Base-by-base conservation (phyloP, 2,113 vertebrate species). In the Rousettus leschenaultii region DNA sequence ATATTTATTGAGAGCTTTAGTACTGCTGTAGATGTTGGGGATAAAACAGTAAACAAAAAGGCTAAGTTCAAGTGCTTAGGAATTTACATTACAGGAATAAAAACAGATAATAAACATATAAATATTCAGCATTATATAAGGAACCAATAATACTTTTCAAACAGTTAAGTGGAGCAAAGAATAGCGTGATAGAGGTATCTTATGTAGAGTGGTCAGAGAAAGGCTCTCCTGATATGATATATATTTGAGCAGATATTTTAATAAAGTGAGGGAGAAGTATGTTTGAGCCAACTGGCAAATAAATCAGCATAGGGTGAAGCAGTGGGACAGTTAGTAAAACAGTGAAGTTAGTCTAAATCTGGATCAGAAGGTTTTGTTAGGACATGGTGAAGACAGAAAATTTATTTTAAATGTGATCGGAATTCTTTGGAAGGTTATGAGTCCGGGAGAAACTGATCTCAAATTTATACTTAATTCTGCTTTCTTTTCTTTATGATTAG, bases 401-500 rank as follows among this genome's bases (percentile, higher is more conserved):
- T 91, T 79, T 68, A 77, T 57, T 63, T 96, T 43, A 86, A 94
- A 74, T 61, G 28, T 40, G 82, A 78, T 16, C 28, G 40, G n/a
- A 82, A 87, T 53, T 86, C 82, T 82, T 59, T 30, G 14, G 66
- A 77, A 91, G 61, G 5, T 74, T 91, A 75, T 75, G 30, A 83
- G 30, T 48, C 63, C 21, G 45, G 68, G 19, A 79, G 85, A 91
- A 77, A 87, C 2, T 77, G 18, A 63, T 70, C 4, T 91, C 22
- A 70, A 91, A 94, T 51, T 45, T 96, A 48, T 80, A 87, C 28
- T 94, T 77, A 94, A 70, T 45, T 83, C 5, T 73, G 86, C 24
- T 79, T 73, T 90, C 43, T 93, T 89, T 79, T 73, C 65, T 85
- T 26, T 55, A 40, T 38, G 35, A 83, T 63, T 53, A 83, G 18